Evolutionary conservation across 2,113 vertebrate genomes (phyloP), one percentile per base, ranked within the genome.

Genomic region (Hydrolagus affinis): DNA sequence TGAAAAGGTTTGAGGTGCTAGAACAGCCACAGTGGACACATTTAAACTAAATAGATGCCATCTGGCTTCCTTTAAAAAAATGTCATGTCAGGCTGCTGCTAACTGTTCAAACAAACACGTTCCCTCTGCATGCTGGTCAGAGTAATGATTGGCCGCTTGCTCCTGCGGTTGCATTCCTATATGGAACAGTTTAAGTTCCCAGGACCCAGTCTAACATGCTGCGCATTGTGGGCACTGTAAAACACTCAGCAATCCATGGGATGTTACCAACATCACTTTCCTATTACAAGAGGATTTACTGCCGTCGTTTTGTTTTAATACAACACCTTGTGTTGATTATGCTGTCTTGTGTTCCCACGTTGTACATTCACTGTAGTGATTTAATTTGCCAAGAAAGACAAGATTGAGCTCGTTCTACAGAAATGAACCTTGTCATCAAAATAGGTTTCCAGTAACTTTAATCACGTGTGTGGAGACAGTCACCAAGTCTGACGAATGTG

Each of bases 41-140:
- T 88, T 88, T 87, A 88, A 87, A 87, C 88, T 91, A 89, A 90
- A 91, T 86, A 88, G 88, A 90, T 87, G 89, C 89, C 91, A 90
- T 92, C 89, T 92, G 89, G 66, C 86, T 88, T 88, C 88, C 59
- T 28, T 28, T 17, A 15, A 64, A 62, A 64, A 62, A n/a, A 78
- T 14, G 66, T n/a, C 75, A 78, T 85, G 25, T 68, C 62, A 32
- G 28, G 66, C 62, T 83, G 62, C 66, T 83, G 78, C 62, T 32
- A 83, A 83, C 60, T 68, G 62, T 62, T 62, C 60, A 66, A 89
- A 86, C 28, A 86, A 91, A 66, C 86, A 72, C 0, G 0, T 85
- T 87, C 87, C 88, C 86, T 70, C 78, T 87, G 88, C 88, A 87
- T 85, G 85, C 86, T 89, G 80, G 85, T 85, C 86, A 69, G 85